Conservation (phyloP, 2,888 invertebrate genomes). For the Andrena haemorrhoa region DNA sequence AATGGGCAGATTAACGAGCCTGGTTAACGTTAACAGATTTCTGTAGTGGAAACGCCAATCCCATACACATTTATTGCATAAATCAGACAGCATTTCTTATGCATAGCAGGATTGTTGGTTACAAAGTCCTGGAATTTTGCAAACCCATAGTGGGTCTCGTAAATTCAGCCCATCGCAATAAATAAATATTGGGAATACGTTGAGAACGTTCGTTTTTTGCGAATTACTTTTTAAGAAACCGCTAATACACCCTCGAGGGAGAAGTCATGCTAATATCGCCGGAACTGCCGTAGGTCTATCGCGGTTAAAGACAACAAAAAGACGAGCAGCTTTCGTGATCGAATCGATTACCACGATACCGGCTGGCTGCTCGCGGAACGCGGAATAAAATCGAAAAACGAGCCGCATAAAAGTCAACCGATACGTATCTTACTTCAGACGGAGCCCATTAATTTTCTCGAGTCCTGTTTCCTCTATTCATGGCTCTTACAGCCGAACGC, state of each 20-base stretch:
- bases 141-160: no score
- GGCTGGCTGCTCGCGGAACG: slow-evolving; percentile 57
- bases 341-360: slow-evolving; percentile 71
- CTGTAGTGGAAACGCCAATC: background rate
- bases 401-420: slow-evolving; percentile 62
- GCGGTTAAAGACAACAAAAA: slow-evolving; percentile 67
- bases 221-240: slow-evolving; percentile 41
- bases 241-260: slow-evolving; percentile 38
- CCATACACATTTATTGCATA: no score
- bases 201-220: slow-evolving; percentile 14
- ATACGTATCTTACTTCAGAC: slow-evolving; percentile 46
- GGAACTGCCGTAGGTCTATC: slow-evolving; percentile 36
- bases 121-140: background rate
- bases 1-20: background rate
- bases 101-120: background rate
- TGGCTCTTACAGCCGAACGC: background rate
- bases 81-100: no score
- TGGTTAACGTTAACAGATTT: background rate
- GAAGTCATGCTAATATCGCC: slow-evolving; percentile 44
- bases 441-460: slow-evolving; percentile 22
- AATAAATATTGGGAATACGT: background rate
- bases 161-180: background rate
- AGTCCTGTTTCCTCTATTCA: background rate
- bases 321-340: slow-evolving; percentile 73
- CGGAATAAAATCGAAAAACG: slow-evolving; percentile 67